Evolutionary conservation across 2,797 vertebrate genomes (phyloP), one percentile per base, ranked within the genome.

Genomic region (Lacerta bilineata): DNA sequence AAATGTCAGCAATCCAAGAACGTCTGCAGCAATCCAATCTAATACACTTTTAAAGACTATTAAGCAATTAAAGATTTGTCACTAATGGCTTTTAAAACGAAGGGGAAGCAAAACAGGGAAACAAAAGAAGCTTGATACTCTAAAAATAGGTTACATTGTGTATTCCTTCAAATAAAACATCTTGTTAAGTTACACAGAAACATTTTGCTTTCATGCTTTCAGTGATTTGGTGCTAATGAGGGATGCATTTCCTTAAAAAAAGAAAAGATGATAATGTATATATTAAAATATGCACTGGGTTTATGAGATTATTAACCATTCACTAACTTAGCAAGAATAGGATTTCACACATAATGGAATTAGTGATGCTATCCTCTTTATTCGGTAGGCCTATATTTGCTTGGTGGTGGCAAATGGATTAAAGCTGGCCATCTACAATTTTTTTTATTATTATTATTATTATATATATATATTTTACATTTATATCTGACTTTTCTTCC

Each of bases 51-150:
- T 90, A 85, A 43, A 89, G 72, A 25, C 6, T 81, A 77, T 83
- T 81, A 93, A 8, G 82, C 41, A 93, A 9, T 0, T 6, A 91
- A 87, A 10, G 33, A 84, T 87, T 88, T 88, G 74, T 84, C 76
- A 79, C 33, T 84, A 68, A 84, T 84, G 82, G 33, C 33, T 79
- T 84, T 66, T 75, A 81, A 75, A 81, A 66, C 9, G 59, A 86
- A 85, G 17, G 33, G 79, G 69, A n/a, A 27, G 46, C 81, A 81
- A 50, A 86, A 69, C 68, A 36, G 69, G 43, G 29, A 75, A 39
- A 64, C 39, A 84, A 84, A 85, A 74, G 76, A 46, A 55, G 55
- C 50, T 74, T 75, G 27, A 66, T n/a, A 55, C 6, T 46, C 39
- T 85, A 66, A 85, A 89, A 85, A 80, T 74, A 85, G 39, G 74